Evolutionary conservation across 2,113 vertebrate genomes (phyloP), one percentile per base, ranked within the genome.

Genomic region (Myotis brandtii): DNA sequence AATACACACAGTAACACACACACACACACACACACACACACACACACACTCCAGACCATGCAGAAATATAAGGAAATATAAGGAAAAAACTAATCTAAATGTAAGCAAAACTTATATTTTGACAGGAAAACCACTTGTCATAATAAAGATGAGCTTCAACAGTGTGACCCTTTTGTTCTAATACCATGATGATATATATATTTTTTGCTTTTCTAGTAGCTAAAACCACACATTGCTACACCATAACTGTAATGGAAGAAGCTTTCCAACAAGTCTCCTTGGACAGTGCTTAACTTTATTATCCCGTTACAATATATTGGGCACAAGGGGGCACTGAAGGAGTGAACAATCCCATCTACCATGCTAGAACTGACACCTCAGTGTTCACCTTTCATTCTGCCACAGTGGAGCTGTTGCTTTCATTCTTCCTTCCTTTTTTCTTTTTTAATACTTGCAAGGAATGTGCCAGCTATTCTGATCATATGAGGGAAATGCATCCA

Each of bases 281-380:
- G 52, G n/a, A 56, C 46, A 73, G 16, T 77, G 21, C 40, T 62
- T 79, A 21, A 80, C 30, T 85, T 50, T 59, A 89, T 92, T n/a
- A 76, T 87, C 66, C 81, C 83, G 50, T 56, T 96, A 85, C 90
- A 89, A 64, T 83, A 34, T 20, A 11, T 9, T 70, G 88, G 86
- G 91, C 96, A 97, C 93, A 96, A 98, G 95, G 95, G 87, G 90
- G 90, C 91, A 97, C 95, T 94, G 96, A 95, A 93, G 70, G 94
- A 85, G 94, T 95, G 92, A 96, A 86, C 88, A 97, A 97, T 79
- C 80, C 82, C n/a, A 18, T 40, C 52, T 43, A 43, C 94, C 93
- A 91, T 91, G 8, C 56, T 59, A 54, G 37, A 64, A 67, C 8
- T 54, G 67, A 83, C 54, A 90, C 37, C 76, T 75, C 56, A 32